Conservation (phyloP, 2,113 vertebrate genomes). For the Actinemys pallida region DNA sequence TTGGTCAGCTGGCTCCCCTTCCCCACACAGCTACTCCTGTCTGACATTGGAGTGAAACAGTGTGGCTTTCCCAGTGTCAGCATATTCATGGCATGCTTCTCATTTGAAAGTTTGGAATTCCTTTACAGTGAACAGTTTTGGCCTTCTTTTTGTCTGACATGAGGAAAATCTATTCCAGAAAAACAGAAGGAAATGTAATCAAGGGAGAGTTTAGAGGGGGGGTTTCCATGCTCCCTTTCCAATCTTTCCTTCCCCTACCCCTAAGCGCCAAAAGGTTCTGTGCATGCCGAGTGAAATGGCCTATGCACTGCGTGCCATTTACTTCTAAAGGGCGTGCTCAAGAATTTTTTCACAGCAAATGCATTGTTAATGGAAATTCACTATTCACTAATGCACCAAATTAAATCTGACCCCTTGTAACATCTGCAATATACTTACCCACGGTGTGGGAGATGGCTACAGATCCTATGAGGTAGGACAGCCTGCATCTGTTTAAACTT, state of each 20-base stretch:
- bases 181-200: background rate
- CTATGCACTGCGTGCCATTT: background rate
- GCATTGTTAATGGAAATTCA: background rate
- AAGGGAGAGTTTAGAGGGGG: background rate
- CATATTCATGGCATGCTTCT: background rate
- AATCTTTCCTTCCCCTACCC: background rate
- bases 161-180: background rate
- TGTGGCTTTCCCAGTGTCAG: background rate
- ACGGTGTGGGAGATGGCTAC: background rate
- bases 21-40: background rate
- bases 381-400: background rate
- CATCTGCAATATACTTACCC: background rate
- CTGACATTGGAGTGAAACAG: background rate
- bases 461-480: background rate
- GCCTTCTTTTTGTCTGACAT: background rate
- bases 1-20: background rate
- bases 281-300: background rate
- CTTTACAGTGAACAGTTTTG: background rate
- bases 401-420: background rate
- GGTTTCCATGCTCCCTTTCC: background rate
- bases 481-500: accelerated
- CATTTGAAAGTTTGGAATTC: background rate
- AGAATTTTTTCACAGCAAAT: background rate
- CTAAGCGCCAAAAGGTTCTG: accelerated
- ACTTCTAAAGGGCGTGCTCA: background rate